Base-by-base conservation (phyloP, 2,113 vertebrate genomes). In the Cyprinodon variegatus region DNA sequence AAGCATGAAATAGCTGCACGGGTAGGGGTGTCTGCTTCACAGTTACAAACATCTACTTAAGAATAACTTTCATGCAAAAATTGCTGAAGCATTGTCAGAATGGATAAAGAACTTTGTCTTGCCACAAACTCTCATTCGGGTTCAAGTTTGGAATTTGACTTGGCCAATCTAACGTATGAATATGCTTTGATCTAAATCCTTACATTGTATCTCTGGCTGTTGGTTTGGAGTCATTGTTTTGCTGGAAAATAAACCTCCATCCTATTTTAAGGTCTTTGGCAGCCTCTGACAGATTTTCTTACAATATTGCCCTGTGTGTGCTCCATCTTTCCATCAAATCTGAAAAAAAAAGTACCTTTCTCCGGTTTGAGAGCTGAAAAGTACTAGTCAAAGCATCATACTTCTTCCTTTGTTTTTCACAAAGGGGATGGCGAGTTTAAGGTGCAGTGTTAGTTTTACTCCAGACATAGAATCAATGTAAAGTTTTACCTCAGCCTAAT, bases 1-100 rank as follows among this genome's bases (percentile, higher is more conserved):
- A 70, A 83, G 39, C 38, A 70, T 40, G 50, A 63, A 36, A 50
- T 36, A n/a, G 78, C 17, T 17, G 53, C 17, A 11, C 46, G 53
- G 15, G 37, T 9, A 61, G 38, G 45, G 62, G 65, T n/a, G 15
- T 65, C 10, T 39, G 38, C 3, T 43, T 48, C 11, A 45, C 61
- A 20, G 15, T 45, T 9, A 8, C 11, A 13, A n/a, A 40, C 8
- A 39, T 4, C 40, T 20, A 4, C 40, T 40, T 64, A 3, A 11
- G 38, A 20, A 11, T 11, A 64, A 64, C 38, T 17, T 38, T 12
- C 11, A 37, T 38, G 29, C 13, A 4, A 41, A 41, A 41, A 41
- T 41, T 6, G 41, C 41, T 41, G 14, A 53, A 53, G 14, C 48
- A 17, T 6, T 17, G 17, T 53, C 50, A 53, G 50, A 53, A 17